A percentile compares a stretch with the other conserved stretches of the same genome.
phyloP scores from a whole-genome alignment of 2,113 vertebrate genomes.

The Piaya cayana region DNA sequence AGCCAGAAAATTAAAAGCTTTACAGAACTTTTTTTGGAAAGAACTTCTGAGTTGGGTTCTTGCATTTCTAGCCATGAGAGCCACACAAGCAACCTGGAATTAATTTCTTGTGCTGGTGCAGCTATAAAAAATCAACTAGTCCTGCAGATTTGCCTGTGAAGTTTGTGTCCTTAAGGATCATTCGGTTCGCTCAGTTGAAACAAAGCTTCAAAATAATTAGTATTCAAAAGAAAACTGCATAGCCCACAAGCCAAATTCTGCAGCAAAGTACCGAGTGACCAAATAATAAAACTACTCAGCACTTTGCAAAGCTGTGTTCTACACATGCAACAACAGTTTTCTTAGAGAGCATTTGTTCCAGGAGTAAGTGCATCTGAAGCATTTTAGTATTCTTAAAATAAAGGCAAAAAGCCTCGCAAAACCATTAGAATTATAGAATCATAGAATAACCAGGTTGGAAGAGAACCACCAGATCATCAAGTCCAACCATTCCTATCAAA shows the following conservation, averaged over 20 bases:
- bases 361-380: not conserved
- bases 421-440: no score
- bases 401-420: not conserved
- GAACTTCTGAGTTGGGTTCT: not conserved
- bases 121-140: not conserved
- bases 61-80: not conserved
- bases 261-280: conserved; percentile 15
- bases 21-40: not conserved
- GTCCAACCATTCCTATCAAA: no score
- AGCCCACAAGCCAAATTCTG: not conserved
- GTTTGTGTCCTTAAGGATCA: not conserved
- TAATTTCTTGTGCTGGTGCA: not conserved
- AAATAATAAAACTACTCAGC: conserved; percentile 36
- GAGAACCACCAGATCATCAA: no score
- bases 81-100: not conserved
- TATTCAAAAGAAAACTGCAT: not conserved
- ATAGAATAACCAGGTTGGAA: no score
- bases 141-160: not conserved
- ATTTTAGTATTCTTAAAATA: not conserved
- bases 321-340: not conserved
- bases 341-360: conserved; percentile 1
- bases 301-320: conserved; percentile 21
- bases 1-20: not conserved
- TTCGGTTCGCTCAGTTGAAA: not conserved
- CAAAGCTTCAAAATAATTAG: not conserved